Base-by-base conservation (phyloP, 2,797 vertebrate species). In the Calcarius lapponicus region DNA sequence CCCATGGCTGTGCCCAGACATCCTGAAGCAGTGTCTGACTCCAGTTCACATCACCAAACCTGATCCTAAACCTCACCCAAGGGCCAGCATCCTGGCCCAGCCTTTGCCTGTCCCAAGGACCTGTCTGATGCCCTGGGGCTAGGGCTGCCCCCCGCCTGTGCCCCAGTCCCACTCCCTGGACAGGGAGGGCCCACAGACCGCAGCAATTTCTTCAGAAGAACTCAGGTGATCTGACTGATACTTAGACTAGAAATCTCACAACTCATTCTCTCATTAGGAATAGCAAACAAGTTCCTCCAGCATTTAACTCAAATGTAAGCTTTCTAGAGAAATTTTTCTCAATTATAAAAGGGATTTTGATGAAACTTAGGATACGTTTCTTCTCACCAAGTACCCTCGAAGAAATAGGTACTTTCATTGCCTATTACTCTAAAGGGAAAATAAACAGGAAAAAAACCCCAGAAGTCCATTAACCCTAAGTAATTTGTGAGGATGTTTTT, bases 401-500 rank as follows among this genome's bases (percentile, higher is more conserved):
- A 91, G 75, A 0, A 2, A n/a, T 24, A 54, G 16, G 17, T 80
- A 11, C 20, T 43, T 91, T 74, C 26, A 67, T 51, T 43, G 72
- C 24, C 10, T 60, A 47, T 47, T 69, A 78, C 9, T 53, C 65
- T 69, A n/a, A n/a, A n/a, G n/a, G n/a, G 4, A 47, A 80, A 80
- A 56, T 29, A 84, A 67, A 86, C 8, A 40, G 29, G 22, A 29
- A 14, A 17, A n/a, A 10, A 0, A 34, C 2, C 6, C 6, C 26
- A 88, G 34, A 70, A 83, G 70, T 13, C 43, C 53, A 54, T 85
- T 86, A 65, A 36, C 69, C 73, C 86, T 94, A 84, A 96, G 92
- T 58, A 96, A 86, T 53, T 54, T 43, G 21, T 74, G 71, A 96
- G 72, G 53, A 93, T 91, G 90, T 92, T 95, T 97, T 80, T 86